These are phyloP conservation scores for Netelia melanura DNA, from an alignment of 2,888 invertebrate genomes.

Conservation along the genomic window DNA sequence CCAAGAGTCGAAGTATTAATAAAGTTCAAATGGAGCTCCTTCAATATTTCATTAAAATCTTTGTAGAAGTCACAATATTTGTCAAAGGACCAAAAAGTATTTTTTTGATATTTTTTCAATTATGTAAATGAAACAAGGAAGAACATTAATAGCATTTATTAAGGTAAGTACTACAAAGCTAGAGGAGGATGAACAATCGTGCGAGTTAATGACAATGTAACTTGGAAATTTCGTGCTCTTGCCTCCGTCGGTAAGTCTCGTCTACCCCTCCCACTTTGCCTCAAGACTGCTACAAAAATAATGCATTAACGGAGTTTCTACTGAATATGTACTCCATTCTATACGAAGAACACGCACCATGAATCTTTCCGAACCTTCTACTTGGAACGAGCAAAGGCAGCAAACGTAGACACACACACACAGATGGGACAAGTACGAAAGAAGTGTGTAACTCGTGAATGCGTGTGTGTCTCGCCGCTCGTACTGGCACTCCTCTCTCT, in stretches of 20 bases:
- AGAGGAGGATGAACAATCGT: too few relatives aligned
- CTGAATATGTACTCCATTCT: not conserved
- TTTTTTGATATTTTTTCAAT: too few relatives aligned
- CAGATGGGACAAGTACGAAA: constrained; percentile 63
- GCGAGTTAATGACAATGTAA: too few relatives aligned
- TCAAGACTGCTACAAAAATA: not conserved
- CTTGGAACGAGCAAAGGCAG: constrained; percentile 19
- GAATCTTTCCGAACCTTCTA: not conserved
- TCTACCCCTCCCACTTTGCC: not conserved
- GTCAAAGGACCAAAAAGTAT: too few relatives aligned
- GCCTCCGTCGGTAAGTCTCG: not conserved
- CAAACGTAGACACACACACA: constrained; percentile 48
- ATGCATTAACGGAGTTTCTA: not conserved
- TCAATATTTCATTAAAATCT: too few relatives aligned
- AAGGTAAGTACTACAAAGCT: too few relatives aligned
- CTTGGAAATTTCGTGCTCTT: too few relatives aligned
- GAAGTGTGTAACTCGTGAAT: constrained; percentile 12
- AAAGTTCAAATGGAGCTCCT: too few relatives aligned
- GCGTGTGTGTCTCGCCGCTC: constrained; percentile 7
- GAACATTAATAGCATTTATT: too few relatives aligned
- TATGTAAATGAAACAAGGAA: too few relatives aligned
- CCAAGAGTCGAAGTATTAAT: too few relatives aligned
- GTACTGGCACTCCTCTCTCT: constrained; percentile 68
- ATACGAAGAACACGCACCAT: constrained; percentile 22
- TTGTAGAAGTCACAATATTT: too few relatives aligned